phyloP scores from a whole-genome alignment of 1,140 invertebrate genomes.

The Sminthurides bifidus region DNA sequence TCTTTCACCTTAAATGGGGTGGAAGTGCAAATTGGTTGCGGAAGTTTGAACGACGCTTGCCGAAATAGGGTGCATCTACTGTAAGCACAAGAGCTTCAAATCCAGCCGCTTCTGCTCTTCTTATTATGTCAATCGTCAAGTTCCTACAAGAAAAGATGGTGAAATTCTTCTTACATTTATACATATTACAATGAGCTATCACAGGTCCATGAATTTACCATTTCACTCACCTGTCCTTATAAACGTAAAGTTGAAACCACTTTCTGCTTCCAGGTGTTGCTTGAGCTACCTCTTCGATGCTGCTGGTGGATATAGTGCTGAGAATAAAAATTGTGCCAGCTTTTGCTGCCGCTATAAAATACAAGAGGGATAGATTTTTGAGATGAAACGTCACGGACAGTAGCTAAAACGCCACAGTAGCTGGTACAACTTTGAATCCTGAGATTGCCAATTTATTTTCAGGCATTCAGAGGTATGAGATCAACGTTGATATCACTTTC shows the following conservation, averaged over 20 bases:
- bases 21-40: constrained; percentile 76
- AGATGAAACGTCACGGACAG: too few species aligned
- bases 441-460: too few species aligned
- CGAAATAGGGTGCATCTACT: constrained; percentile 78
- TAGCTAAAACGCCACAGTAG: too few species aligned
- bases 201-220: background rate
- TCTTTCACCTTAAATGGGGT: too few species aligned
- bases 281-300: constrained; percentile 72
- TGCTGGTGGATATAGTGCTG: constrained; percentile 74
- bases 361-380: background rate
- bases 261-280: constrained; percentile 61
- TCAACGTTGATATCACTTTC: too few species aligned
- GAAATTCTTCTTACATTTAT: constrained; percentile 3
- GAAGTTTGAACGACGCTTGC: constrained; percentile 61
- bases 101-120: constrained; percentile 39
- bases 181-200: background rate
- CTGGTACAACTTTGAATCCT: too few species aligned
- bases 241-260: constrained; percentile 88
- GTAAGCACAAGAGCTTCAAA: constrained; percentile 81
- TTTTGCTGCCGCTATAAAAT: constrained; percentile 54
- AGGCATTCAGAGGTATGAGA: too few species aligned
- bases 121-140: constrained; percentile 7
- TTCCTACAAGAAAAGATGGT: too few species aligned
- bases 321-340: constrained; percentile 65
- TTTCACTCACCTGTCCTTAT: constrained; percentile 52